phyloP scores from a whole-genome alignment of 2,888 invertebrate species.

The Dasysyrphus albostriatus region DNA sequence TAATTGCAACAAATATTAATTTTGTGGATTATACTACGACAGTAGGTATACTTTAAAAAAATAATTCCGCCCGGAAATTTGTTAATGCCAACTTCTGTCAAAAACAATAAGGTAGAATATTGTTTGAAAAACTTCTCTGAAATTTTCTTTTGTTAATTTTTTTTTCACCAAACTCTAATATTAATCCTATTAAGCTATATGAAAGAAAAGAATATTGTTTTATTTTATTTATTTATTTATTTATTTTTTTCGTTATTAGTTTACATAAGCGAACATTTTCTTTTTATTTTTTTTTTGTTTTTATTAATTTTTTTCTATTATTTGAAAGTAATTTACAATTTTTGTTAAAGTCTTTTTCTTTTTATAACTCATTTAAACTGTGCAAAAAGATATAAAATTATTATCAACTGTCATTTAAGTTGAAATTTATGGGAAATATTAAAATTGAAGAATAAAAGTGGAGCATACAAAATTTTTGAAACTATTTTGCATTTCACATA shows the following conservation, averaged over 20 bases:
- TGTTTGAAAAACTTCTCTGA: too few species aligned
- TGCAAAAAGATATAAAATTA: conserved; percentile 66
- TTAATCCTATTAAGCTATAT: neutral
- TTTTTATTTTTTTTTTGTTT: conserved; percentile 53
- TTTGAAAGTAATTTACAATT: conserved; percentile 68
- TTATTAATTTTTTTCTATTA: conserved; percentile 58
- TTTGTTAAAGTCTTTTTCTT: conserved; percentile 58
- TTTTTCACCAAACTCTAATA: too few species aligned
- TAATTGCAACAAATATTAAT: too few species aligned
- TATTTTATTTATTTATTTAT: conserved; percentile 65
- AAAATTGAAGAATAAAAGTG: conserved; percentile 56
- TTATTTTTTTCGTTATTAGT: conserved; percentile 72
- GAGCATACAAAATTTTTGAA: conserved; percentile 72
- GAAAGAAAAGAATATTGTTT: neutral
- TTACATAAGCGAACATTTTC: conserved; percentile 74
- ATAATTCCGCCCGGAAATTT: too few species aligned
- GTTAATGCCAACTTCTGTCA: too few species aligned
- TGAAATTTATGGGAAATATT: conserved; percentile 21
- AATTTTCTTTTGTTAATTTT: too few species aligned
- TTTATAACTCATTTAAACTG: conserved; percentile 58
- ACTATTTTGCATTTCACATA: conserved; percentile 52
- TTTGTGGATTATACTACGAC: too few species aligned
- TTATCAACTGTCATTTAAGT: conserved; percentile 46
- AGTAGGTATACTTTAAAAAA: too few species aligned
- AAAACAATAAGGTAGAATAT: too few species aligned